phyloP scores from a whole-genome alignment of 2,888 invertebrate genomes.

The Axea sp. region DNA sequence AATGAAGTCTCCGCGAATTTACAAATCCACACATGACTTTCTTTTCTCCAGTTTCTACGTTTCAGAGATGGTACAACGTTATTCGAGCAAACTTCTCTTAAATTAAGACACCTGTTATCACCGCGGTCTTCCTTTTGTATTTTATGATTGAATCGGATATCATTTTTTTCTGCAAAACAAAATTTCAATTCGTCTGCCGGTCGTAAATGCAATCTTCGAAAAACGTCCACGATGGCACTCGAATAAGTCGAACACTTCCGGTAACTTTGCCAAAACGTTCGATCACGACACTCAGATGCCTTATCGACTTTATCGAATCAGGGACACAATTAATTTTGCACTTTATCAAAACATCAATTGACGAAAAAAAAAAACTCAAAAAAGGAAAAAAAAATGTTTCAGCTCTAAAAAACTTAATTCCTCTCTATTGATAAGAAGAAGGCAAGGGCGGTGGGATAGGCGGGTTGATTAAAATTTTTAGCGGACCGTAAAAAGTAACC shows the following conservation, averaged over 20 bases:
- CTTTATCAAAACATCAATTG: background rate
- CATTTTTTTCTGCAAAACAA: too few species aligned
- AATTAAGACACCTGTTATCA: slow-evolving; percentile 27
- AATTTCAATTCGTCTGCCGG: slow-evolving; percentile 28
- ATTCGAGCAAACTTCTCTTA: slow-evolving; percentile 2
- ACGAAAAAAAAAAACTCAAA: too few species aligned
- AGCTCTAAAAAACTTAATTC: too few species aligned
- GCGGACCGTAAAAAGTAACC: too few species aligned
- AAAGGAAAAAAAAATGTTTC: too few species aligned
- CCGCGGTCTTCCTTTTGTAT: background rate
- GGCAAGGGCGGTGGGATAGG: too few species aligned
- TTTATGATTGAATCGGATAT: background rate
- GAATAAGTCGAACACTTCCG: slow-evolving; percentile 41
- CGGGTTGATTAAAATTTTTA: too few species aligned
- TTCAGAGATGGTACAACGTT: too few species aligned
- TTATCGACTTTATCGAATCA: slow-evolving; percentile 12
- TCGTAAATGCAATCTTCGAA: slow-evolving; percentile 16
- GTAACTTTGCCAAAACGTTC: slow-evolving; percentile 52
- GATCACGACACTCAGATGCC: slow-evolving; percentile 35
- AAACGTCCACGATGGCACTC: slow-evolving; percentile 18
- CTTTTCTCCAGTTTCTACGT: too few species aligned
- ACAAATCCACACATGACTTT: too few species aligned
- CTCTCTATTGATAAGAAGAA: too few species aligned
- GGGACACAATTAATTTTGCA: slow-evolving; percentile 19
- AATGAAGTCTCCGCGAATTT: too few species aligned